Evolutionary conservation across 2,113 vertebrate genomes (phyloP).

Genomic region (Phylloscopus trochiloides): DNA sequence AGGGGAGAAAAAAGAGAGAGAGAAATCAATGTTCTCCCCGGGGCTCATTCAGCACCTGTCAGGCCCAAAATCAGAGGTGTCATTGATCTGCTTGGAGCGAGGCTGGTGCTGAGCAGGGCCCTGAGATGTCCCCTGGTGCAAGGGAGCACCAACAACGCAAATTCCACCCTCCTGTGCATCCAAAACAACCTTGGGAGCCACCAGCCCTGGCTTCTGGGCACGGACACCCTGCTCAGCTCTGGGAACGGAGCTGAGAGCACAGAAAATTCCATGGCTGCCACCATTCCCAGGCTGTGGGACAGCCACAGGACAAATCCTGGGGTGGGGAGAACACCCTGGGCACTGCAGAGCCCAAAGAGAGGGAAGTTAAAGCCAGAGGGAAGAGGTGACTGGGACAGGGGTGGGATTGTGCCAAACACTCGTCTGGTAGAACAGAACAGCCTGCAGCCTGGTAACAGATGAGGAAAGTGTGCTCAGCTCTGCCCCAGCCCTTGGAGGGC

Average conservation of each 20-base stretch:
- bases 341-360: background rate
- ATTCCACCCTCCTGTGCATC: background rate
- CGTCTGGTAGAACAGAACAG: background rate
- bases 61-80: background rate
- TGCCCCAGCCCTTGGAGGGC: fast-evolving
- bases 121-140: fast-evolving
- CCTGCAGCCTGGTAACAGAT: fast-evolving
- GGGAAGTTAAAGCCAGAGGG: background rate
- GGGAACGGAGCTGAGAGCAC: fast-evolving
- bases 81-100: fast-evolving
- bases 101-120: background rate
- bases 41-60: constrained; percentile 31
- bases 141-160: background rate
- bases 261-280: fast-evolving
- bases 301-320: background rate
- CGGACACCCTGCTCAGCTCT: background rate
- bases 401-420: no score
- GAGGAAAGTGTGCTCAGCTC: background rate
- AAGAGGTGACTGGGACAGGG: background rate
- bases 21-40: background rate
- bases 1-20: background rate
- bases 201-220: background rate
- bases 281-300: background rate
- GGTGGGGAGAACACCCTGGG: background rate
- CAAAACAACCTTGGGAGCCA: background rate